Evolutionary conservation across 2,888 invertebrate species (phyloP), one percentile per base, ranked within the genome.

Genomic region (Ormyrus thymus): DNA sequence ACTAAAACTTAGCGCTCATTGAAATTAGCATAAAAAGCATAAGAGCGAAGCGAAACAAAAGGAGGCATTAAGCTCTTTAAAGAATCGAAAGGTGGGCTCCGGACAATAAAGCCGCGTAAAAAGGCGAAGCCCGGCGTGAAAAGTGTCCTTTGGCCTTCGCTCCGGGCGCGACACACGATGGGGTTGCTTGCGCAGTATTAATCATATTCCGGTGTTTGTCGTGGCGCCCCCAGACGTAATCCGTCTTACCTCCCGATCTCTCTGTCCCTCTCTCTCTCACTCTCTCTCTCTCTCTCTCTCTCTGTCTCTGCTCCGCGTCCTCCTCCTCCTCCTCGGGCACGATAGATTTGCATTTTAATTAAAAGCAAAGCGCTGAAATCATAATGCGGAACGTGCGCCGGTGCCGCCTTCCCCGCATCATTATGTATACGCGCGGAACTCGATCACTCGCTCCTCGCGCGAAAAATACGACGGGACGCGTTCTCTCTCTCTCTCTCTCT

Each of bases 341-440:
- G 87, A 89, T 89, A 91, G 92, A 92, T 92, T 92, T 92, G 92
- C 92, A 92, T 92, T 91, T 92, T 91, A 91, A 92, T 91, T 91
- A 91, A 91, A 91, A 91, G 91, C 91, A 91, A 90, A 92, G 92
- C 92, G 92, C 91, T 92, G 92, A 92, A 92, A 92, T 92, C 92
- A 92, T 92, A 92, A 92, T 92, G 92, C 92, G 88, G 86, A 88
- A 88, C 89, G 88, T 88, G 87, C 86, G 88, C 29, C 29, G 29
- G 85, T 84, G 85, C 83, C 85, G 87, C 85, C 86, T 85, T 84
- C 86, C 83, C 72, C 64, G 66, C 78, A 62, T 82, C 76, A 80
- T 81, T 81, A 80, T 80, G 79, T 72, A 80, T 78, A 75, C 65
- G 73, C 68, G 72, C 46, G 76, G 29, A 75, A 71, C 75, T 79